Percentiles rank a stretch among this genome's conserved stretches.
Evolutionary conservation across 1,140 invertebrate species (phyloP).

Genomic region (Diorhabda carinulata): DNA sequence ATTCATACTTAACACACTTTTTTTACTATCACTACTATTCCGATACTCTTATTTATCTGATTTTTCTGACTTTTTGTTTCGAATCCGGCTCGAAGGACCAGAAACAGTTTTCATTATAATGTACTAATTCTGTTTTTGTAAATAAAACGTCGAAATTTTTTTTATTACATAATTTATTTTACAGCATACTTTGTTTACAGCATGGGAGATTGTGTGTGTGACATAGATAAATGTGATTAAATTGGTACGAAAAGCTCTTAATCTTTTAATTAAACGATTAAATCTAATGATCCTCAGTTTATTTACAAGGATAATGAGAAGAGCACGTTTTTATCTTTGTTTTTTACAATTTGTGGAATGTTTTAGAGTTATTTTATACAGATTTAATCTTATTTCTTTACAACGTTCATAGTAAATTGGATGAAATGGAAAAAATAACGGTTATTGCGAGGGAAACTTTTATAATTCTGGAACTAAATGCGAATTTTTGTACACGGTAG

Average conservation of each 20-base stretch:
- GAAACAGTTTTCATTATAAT: background rate
- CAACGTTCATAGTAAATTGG: too few relatives aligned
- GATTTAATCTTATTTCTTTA: too few relatives aligned
- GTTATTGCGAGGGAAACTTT: too few relatives aligned
- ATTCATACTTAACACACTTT: too few relatives aligned
- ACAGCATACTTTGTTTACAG: constrained; percentile 12
- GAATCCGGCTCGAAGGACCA: background rate
- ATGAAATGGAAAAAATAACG: too few relatives aligned
- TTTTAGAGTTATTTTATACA: too few relatives aligned
- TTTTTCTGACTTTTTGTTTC: background rate
- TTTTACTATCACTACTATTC: background rate
- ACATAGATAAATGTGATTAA: constrained; percentile 14
- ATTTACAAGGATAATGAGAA: background rate
- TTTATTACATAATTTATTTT: constrained; percentile 15
- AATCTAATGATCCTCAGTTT: background rate
- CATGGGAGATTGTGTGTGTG: constrained; percentile 7
- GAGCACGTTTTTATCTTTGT: too few relatives aligned
- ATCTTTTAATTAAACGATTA: constrained; percentile 8
- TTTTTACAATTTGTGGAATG: too few relatives aligned
- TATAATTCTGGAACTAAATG: too few relatives aligned
- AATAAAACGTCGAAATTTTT: constrained; percentile 8
- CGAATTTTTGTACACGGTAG: too few relatives aligned
- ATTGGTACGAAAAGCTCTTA: constrained; percentile 15
- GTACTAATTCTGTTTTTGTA: background rate
- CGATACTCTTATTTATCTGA: background rate